Conservation (phyloP, 2,888 invertebrate genomes). For the Ornithoptera priamus region DNA sequence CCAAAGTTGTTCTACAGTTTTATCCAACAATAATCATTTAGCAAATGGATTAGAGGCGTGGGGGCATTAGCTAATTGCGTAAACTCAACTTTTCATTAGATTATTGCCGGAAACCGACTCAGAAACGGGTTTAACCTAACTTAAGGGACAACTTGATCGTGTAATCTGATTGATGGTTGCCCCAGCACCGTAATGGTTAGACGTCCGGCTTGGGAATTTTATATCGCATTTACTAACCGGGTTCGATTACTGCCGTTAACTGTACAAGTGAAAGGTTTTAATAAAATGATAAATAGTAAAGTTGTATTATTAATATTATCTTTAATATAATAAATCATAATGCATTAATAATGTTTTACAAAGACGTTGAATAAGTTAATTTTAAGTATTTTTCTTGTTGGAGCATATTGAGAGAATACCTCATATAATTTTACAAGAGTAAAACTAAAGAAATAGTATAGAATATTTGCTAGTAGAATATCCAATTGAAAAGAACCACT, state of each 20-base stretch:
- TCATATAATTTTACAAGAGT: background rate
- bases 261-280: too few species aligned
- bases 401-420: too few species aligned
- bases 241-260: too few species aligned
- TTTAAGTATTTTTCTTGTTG: too few species aligned
- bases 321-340: too few species aligned
- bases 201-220: too few species aligned
- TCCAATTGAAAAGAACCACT: constrained; percentile 2
- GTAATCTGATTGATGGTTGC: background rate
- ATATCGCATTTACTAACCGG: too few species aligned
- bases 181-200: too few species aligned
- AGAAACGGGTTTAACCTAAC: background rate
- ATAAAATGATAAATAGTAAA: too few species aligned
- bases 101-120: constrained; percentile 8
- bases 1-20: background rate
- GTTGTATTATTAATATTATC: too few species aligned
- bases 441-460: background rate
- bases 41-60: background rate
- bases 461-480: background rate
- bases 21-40: constrained; percentile 2
- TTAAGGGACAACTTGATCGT: background rate
- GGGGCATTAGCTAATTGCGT: constrained; percentile 14
- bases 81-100: constrained; percentile 13
- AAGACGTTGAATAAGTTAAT: too few species aligned
- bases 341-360: too few species aligned